phyloP scores from a whole-genome alignment of 1,140 invertebrate species.

The Nylanderia fulva region DNA sequence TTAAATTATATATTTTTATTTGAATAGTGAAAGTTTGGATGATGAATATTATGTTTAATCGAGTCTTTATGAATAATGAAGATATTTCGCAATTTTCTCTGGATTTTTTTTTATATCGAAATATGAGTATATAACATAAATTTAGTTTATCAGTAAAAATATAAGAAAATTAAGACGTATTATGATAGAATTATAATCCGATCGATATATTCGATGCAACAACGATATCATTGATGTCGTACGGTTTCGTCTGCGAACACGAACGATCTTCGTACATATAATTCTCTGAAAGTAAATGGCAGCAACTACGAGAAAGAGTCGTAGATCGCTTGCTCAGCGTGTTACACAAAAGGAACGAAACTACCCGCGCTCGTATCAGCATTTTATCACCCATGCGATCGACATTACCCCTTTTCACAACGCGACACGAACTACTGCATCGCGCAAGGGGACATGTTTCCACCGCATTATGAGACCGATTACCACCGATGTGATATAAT shows the following conservation, averaged over 20 bases:
- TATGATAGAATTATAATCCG: not conserved
- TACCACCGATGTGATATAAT: constrained; percentile 14
- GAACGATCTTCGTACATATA: constrained; percentile 26
- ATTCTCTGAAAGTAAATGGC: constrained; percentile 40
- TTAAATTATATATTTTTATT: not conserved
- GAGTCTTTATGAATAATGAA: too few species aligned
- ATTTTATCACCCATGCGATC: constrained; percentile 55
- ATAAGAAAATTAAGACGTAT: not conserved
- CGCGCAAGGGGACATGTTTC: constrained; percentile 42
- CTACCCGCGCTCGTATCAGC: constrained; percentile 49
- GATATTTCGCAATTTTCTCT: not conserved
- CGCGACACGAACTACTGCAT: constrained; percentile 51
- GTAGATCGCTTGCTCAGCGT: constrained; percentile 45
- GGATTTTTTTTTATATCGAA: not conserved
- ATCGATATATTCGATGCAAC: not conserved
- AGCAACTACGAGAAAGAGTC: constrained; percentile 7
- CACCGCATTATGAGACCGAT: constrained; percentile 38
- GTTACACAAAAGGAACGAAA: constrained; percentile 51
- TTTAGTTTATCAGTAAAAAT: not conserved
- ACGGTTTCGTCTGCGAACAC: not conserved
- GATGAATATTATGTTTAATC: not conserved
- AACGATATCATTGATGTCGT: not conserved
- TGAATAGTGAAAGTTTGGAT: constrained; percentile 6
- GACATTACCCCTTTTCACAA: constrained; percentile 56
- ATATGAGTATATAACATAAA: not conserved